Percentiles rank a stretch among this genome's conserved stretches.
Conservation (phyloP, 2,888 invertebrate genomes). For the Eupeodes latifasciatus region DNA sequence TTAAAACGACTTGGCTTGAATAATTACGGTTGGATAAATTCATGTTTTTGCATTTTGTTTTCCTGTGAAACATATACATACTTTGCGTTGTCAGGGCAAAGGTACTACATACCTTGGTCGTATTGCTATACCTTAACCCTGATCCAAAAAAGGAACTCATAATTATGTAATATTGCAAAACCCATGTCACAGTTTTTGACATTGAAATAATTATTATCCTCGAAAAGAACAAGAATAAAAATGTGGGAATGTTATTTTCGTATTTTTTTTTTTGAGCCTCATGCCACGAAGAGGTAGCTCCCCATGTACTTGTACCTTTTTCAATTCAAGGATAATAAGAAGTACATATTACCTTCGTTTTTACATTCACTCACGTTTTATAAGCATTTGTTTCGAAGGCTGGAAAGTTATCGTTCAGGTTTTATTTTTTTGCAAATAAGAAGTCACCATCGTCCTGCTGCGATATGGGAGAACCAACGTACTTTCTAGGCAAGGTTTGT, state of each 20-base stretch:
- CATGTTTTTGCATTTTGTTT: background rate
- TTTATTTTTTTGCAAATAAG: background rate
- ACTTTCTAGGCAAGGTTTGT: too few species aligned
- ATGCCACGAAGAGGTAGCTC: background rate
- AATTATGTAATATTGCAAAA: background rate
- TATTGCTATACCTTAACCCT: background rate
- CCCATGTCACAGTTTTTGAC: conserved; percentile 27
- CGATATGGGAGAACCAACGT: background rate
- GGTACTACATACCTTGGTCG: background rate
- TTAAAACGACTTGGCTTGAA: background rate
- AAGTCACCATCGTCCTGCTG: background rate
- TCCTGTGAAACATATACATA: background rate
- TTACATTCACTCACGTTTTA: background rate
- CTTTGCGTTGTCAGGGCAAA: background rate
- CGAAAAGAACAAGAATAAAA: conserved; percentile 5
- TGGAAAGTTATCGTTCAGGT: background rate
- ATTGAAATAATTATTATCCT: conserved; percentile 21
- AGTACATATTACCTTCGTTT: background rate
- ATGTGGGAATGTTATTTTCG: too few species aligned
- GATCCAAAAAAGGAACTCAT: background rate
- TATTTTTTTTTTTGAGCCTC: too few species aligned
- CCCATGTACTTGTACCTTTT: background rate
- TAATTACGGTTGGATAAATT: conserved; percentile 6
- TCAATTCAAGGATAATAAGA: background rate
- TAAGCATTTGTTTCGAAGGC: background rate